Percentiles rank a stretch among this genome's conserved stretches.
These are phyloP conservation scores for Ceratothoa steindachneri DNA, from an alignment of 2,888 invertebrate genomes.

Conservation along the genomic window DNA sequence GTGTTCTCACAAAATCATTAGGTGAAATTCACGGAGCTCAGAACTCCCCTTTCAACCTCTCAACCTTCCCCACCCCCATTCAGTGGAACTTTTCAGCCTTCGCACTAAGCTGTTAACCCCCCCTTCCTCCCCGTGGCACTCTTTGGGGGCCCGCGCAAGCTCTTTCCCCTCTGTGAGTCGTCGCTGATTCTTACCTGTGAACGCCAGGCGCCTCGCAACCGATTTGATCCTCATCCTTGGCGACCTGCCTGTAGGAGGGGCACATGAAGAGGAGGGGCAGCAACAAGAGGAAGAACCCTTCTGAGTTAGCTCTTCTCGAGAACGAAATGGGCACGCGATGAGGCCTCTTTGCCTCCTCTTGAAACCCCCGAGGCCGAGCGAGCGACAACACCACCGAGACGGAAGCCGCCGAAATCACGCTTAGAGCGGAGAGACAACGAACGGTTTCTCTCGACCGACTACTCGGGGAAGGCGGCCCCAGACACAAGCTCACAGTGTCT, in stretches of 20 bases:
- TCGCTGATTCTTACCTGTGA: conserved; percentile 41
- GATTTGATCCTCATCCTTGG: conserved; percentile 32
- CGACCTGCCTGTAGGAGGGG: background rate
- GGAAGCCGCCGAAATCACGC: too few species aligned
- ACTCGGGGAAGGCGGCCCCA: conserved; percentile 13
- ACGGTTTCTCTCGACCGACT: background rate
- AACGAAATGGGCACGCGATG: background rate
- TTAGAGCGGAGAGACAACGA: too few species aligned
- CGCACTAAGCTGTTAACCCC: too few species aligned
- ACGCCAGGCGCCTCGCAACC: conserved; percentile 30
- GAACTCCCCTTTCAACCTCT: too few species aligned
- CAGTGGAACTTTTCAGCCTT: too few species aligned
- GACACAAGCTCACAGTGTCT: conserved; percentile 43
- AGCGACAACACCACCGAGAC: background rate
- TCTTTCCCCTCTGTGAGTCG: too few species aligned
- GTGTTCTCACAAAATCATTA: too few species aligned
- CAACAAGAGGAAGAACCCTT: background rate
- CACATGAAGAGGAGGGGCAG: background rate
- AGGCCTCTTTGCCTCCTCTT: background rate
- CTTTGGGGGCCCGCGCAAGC: too few species aligned
- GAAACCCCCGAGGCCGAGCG: background rate
- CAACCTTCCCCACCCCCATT: too few species aligned
- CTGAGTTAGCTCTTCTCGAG: background rate
- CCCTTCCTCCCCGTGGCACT: too few species aligned
- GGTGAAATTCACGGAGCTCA: too few species aligned